Evolutionary conservation across 2,113 vertebrate species (phyloP).

Genomic region (Chaetorhynchus papuensis): DNA sequence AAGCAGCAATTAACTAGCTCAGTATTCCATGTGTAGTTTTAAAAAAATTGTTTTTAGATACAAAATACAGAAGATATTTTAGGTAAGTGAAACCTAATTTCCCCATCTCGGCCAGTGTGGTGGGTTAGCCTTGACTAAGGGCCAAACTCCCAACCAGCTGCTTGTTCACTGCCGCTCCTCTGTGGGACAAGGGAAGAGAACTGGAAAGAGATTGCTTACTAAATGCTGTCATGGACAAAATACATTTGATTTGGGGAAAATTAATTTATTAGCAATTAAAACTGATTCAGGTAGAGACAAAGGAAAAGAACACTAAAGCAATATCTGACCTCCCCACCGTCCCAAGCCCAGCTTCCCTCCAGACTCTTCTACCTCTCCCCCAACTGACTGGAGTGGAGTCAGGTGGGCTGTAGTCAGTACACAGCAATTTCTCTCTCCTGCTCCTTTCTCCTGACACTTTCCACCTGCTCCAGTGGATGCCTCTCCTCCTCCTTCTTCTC

Average conservation of each 20-base stretch:
- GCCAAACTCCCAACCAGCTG: not conserved
- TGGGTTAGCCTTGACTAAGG: not conserved
- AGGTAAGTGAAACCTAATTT: not conserved
- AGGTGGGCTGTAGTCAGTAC: not conserved
- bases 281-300: not conserved
- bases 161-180: not conserved
- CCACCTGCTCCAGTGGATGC: not conserved
- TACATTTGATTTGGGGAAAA: not conserved
- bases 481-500: not conserved
- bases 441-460: not conserved
- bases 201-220: not conserved
- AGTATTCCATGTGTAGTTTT: not conserved
- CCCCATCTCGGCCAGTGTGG: not conserved
- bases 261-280: not conserved
- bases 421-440: not conserved
- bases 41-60: not conserved
- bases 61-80: not conserved
- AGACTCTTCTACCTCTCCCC: fast-evolving
- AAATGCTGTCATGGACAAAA: not conserved
- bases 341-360: not conserved
- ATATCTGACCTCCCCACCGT: not conserved
- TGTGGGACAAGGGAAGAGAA: not conserved
- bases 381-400: fast-evolving
- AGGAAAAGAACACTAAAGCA: not conserved
- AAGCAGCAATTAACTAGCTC: not conserved